Conservation (phyloP, 1,140 invertebrate species). For the Bombus picipes region DNA sequence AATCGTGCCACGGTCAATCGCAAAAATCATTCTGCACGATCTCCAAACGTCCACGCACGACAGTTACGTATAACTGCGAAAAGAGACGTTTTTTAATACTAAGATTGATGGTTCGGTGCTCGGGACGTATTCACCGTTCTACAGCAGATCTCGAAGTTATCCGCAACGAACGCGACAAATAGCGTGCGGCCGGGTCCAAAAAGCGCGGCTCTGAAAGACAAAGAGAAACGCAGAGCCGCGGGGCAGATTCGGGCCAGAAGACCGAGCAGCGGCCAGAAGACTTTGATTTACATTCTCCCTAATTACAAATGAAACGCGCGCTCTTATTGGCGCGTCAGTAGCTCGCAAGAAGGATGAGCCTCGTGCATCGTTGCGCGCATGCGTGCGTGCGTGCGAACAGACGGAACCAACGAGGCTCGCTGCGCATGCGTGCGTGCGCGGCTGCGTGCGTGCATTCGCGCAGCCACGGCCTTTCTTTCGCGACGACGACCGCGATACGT, state of each 20-base stretch:
- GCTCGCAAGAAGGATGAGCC: constrained; percentile 69
- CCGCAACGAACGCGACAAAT: constrained; percentile 4
- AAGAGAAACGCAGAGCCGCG: constrained; percentile 37
- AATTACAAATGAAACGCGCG: constrained; percentile 79
- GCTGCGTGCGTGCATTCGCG: too few species aligned
- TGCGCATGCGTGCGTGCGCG: neutral
- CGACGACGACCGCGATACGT: constrained; percentile 32
- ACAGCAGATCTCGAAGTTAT: neutral
- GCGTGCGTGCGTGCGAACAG: constrained; percentile 5
- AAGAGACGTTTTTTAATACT: neutral
- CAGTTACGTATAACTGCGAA: neutral
- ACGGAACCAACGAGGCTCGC: neutral
- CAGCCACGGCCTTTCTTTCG: constrained; percentile 24
- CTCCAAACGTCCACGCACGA: neutral
- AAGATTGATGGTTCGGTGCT: neutral
- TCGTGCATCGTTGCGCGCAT: constrained; percentile 1
- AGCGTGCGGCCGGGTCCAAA: neutral
- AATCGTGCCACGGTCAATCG: neutral
- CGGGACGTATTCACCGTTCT: neutral
- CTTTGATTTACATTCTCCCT: constrained; percentile 80
- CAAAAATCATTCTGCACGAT: neutral
- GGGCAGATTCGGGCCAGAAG: constrained; percentile 44
- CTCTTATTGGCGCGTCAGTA: constrained; percentile 78
- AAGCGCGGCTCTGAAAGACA: constrained; percentile 28
- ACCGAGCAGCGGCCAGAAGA: constrained; percentile 57